Evolutionary conservation across 23 tunicate species (phyloP).

Genomic region (Aplidium turbinatum): DNA sequence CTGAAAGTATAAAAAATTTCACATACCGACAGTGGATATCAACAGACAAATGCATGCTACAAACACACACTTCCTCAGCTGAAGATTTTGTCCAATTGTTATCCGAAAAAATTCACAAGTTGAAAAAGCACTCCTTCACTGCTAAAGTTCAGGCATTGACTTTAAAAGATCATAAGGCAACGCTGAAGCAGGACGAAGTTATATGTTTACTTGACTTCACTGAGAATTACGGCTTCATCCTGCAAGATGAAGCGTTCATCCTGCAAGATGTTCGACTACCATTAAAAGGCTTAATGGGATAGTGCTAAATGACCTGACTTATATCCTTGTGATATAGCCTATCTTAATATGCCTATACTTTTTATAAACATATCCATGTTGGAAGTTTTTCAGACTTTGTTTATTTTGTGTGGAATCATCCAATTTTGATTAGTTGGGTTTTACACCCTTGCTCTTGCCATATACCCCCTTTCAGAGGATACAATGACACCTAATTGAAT

Average conservation of each 20-base stretch:
- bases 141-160: background rate
- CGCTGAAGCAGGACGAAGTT: background rate
- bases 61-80: background rate
- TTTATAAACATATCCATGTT: no score
- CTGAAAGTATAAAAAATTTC: background rate
- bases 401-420: no score
- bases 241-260: slow-evolving; percentile 34
- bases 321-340: no score
- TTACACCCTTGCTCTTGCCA: no score
- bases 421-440: no score
- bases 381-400: no score
- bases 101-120: background rate
- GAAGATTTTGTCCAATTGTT: background rate
- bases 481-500: no score
- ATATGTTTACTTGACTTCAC: slow-evolving; percentile 4
- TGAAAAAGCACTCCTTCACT: background rate
- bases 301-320: no score
- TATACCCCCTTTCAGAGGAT: no score
- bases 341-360: no score
- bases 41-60: background rate
- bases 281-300: no score
- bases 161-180: background rate
- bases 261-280: no score
- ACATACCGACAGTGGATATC: slow-evolving; percentile 21
- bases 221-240: slow-evolving; percentile 1